Evolutionary conservation across 2,888 invertebrate genomes (phyloP), one percentile per base, ranked within the genome.

Genomic region (Quadroppia sp.): DNA sequence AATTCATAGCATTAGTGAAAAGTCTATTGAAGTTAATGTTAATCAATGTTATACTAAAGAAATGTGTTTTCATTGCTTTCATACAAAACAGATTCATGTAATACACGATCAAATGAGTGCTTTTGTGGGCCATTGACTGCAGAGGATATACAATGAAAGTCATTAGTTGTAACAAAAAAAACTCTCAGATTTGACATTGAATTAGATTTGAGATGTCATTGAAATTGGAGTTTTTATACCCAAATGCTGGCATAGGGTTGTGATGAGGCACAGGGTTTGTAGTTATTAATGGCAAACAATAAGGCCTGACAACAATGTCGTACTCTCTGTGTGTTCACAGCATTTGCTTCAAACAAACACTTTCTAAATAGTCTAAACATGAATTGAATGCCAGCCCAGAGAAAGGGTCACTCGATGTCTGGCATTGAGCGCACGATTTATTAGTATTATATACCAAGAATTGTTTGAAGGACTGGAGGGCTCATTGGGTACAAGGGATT

Each of bases 401-500:
- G 61, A 61, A 61, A 61, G 61, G 61, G 61, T 61, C 61, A 61
- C 23, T 23, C 48, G 3, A 48, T 48, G 3, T 15, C 20, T 56
- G 17, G 56, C 61, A 61, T 30, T 61, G 30, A 61, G 2, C 30
- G 13, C 61, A 30, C 17, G 61, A 61, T 61, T 61, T 61, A 61
- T 61, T 32, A n/a, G 61, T 28, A 17, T 30, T 61, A 15, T 53
- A 6, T 61, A 61, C 61, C 61, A 11, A 30, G 61, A 61, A 61
- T 61, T 61, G 53, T 53, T 23, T 36, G 53, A 28, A 32, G 20
- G 30, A 28, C 3, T 61, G 32, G 30, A 61, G 61, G 28, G 30
- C 61, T 61, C 30, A 30, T 30, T 61, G 61, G 32, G 61, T 61
- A 61, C 28, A 61, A 61, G 61, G 61, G 61, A 61, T 61, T 9